These are phyloP conservation scores for Varecia variegata DNA, from an alignment of 2,797 vertebrate species.

Conservation along the genomic window DNA sequence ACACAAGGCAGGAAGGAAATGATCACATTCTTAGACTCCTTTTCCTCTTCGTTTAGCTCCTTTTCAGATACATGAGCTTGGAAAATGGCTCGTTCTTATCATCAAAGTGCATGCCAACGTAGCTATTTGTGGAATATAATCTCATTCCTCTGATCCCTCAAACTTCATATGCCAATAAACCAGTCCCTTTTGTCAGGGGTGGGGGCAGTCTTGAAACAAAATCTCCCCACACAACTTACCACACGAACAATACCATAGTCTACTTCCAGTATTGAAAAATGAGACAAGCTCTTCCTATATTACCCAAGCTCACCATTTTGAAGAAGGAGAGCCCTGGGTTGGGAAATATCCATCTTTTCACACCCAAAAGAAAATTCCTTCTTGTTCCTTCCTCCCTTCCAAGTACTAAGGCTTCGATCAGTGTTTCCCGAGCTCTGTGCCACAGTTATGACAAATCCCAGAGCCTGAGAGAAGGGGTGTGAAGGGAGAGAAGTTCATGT, in stretches of 20 bases:
- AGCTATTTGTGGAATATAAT: not conserved
- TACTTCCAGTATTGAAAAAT: not conserved
- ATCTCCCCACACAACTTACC: not conserved
- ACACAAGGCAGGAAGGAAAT: constrained; percentile 68
- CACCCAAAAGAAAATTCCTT: not conserved
- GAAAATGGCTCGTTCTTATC: constrained; percentile 21
- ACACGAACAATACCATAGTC: not conserved
- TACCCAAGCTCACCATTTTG: not conserved
- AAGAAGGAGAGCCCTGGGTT: not conserved
- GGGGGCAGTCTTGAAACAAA: not conserved
- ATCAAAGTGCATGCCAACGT: not conserved
- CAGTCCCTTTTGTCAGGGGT: not conserved
- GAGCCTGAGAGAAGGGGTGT: not conserved
- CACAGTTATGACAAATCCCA: not conserved
- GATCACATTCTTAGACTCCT: constrained; percentile 55
- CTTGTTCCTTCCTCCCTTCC: not conserved
- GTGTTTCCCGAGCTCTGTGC: not conserved
- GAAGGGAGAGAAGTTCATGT: not conserved
- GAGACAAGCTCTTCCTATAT: not conserved
- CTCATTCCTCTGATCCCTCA: not conserved
- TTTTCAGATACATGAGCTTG: constrained; percentile 1
- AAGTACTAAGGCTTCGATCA: not conserved
- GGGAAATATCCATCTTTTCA: not conserved
- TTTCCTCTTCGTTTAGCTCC: constrained; percentile 62
- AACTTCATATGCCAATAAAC: not conserved